Conservation (phyloP, 2,113 vertebrate genomes). For the Serinus canaria region DNA sequence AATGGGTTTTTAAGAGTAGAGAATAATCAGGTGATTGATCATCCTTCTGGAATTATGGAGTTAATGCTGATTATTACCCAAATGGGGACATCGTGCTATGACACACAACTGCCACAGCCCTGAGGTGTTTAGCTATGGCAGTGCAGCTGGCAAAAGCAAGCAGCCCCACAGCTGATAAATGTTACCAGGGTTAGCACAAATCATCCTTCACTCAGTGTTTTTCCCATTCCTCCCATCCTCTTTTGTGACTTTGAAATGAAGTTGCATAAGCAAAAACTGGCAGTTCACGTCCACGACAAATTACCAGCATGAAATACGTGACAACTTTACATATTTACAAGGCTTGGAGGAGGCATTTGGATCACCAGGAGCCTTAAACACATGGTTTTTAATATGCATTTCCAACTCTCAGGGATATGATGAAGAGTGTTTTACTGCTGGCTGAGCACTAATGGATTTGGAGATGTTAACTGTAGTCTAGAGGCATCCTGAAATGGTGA, state of each 20-base stretch:
- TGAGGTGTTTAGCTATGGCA: neutral
- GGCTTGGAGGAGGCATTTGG: neutral
- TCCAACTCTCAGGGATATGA: neutral
- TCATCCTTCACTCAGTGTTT: neutral
- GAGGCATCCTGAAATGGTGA: neutral
- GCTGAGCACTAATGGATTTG: conserved; percentile 26
- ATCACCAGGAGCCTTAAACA: conserved; percentile 1
- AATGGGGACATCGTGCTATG: neutral
- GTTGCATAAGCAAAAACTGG: neutral
- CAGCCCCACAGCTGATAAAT: neutral
- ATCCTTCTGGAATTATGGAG: neutral
- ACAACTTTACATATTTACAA: neutral
- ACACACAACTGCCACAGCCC: neutral
- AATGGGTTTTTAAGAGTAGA: neutral
- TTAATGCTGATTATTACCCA: no score
- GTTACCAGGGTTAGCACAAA: neutral
- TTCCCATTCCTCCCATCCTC: neutral
- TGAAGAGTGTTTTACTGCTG: conserved; percentile 30
- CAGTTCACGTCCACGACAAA: neutral
- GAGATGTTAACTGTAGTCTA: neutral
- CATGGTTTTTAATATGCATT: neutral
- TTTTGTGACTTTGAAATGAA: neutral
- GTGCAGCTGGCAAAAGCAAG: neutral
- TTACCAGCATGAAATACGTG: neutral
- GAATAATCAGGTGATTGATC: neutral